Base-by-base conservation (phyloP, 2,113 vertebrate genomes). In the Albula goreensis region DNA sequence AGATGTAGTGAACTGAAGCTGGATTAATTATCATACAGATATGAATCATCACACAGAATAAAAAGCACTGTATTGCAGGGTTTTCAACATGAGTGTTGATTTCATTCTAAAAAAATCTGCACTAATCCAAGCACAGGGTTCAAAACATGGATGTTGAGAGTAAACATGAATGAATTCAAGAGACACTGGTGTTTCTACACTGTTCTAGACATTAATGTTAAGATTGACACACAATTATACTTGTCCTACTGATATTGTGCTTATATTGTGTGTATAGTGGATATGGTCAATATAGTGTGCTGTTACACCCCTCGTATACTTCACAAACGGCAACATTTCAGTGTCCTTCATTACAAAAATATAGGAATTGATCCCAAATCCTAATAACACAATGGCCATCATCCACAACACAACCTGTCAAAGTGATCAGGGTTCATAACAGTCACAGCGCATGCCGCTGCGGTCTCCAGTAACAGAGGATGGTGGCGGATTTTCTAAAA, bases 381-480 rank as follows among this genome's bases (percentile, higher is more conserved):
- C 56, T 31, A 84, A 88, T 85, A 86, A 89, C 56, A 49, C 81
- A 84, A 57, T 85, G 80, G 84, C 82, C 85, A 83, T 82, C 52
- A 17, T 77, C 49, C 31, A 52, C 87, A 89, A 88, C 13, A 83
- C 77, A 80, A 49, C 81, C 85, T 88, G 88, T 90, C 85, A 85
- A 84, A 89, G 85, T 81, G 80, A 80, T 87, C 88, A 81, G 70
- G 84, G 86, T 80, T 57, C 86, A 86, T 80, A 66, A n/a, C 85
- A 66, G 88, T 89, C 78, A 81, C 85, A 85, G 81, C 53, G 89
- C 78, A 85, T 85, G 89, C 88, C 83, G 78, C 83, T 82, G 83
- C 31, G n/a, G 53, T 15, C 57, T 81, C 49, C 11, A 12, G 57
- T 15, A 80, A 80, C 78, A 78, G 17, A 57, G 11, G 4, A 50